Base-by-base conservation (phyloP, 2,113 vertebrate species). In the Cacatua alba region DNA sequence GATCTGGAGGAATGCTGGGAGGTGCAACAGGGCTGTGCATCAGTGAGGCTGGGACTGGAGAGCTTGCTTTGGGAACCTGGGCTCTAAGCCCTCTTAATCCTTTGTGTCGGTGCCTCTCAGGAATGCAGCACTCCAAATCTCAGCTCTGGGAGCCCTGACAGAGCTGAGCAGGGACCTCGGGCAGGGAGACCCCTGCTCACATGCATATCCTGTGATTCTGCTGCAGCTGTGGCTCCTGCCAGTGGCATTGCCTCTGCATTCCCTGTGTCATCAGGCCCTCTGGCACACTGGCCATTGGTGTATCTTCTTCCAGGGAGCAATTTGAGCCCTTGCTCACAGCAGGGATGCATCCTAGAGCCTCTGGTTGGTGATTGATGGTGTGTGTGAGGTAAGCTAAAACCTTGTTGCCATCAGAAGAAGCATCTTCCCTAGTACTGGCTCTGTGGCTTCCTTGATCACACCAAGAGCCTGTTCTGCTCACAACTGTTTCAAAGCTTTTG, bases 51-150 rank as follows among this genome's bases (percentile, higher is more conserved):
- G 65, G 80, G 74, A 28, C 44, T 57, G 84, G 59, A 82, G 70
- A 72, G 24, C 62, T 79, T 95, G 70, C 70, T 88, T 85, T 48
- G 65, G 71, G 67, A 78, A 15, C 60, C 44, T 7, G 3, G 81
- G 91, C 81, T 89, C 89, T 86, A 49, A 93, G 89, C 78, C 82
- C 93, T 79, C 55, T 55, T 91, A 64, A 67, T 91, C 74, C 46
- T 80, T 82, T 43, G 90, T 71, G 75, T 82, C 63, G 37, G 44
- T 80, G 71, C 84, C 78, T 82, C 90, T 80, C 28, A 70, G 93
- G 94, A 95, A 95, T 94, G 91, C 82, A 23, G 7, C 1, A 0
- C 44, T 95, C 86, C 69, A 64, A 13, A 91, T 91, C 86, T 29
- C 11, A n/a, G 25, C 41, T 13, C 76, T 48, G 4, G 1, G 23